Conservation (phyloP, 2,113 vertebrate genomes). For the Myocastor coypus region DNA sequence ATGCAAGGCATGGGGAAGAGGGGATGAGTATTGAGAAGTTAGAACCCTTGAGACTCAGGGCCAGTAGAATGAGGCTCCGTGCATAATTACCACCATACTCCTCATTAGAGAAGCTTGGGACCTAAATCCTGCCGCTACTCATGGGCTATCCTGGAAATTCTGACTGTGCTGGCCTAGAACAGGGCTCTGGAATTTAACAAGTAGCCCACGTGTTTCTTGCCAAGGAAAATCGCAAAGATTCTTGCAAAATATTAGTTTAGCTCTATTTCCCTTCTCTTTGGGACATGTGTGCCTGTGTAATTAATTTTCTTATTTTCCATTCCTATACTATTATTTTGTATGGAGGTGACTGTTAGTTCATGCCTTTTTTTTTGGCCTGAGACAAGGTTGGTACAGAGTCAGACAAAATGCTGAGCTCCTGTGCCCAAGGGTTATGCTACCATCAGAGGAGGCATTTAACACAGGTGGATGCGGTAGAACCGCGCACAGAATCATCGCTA, state of each 20-base stretch:
- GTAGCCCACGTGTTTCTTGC: neutral
- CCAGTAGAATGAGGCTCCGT: neutral
- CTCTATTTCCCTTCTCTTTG: neutral
- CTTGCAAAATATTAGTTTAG: neutral
- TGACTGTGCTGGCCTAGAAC: neutral
- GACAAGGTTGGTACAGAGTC: constrained; percentile 25
- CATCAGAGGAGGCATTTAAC: neutral
- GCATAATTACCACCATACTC: neutral
- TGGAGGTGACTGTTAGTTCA: neutral
- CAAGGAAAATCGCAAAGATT: neutral
- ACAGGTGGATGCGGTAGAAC: neutral
- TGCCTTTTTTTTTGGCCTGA: neutral
- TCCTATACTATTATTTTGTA: neutral
- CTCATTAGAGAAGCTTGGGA: neutral
- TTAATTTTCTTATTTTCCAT: constrained; percentile 16
- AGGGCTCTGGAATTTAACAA: neutral
- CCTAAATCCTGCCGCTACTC: neutral
- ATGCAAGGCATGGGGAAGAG: neutral
- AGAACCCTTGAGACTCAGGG: neutral
- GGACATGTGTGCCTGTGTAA: neutral
- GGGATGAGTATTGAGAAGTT: neutral
- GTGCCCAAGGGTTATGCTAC: neutral
- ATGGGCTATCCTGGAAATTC: constrained; percentile 15
- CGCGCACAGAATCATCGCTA: neutral
- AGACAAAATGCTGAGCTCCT: neutral